A percentile compares a stretch with the other conserved stretches of the same genome.
phyloP scores from a whole-genome alignment of 2,113 vertebrate genomes.

The Antigone vipio region DNA sequence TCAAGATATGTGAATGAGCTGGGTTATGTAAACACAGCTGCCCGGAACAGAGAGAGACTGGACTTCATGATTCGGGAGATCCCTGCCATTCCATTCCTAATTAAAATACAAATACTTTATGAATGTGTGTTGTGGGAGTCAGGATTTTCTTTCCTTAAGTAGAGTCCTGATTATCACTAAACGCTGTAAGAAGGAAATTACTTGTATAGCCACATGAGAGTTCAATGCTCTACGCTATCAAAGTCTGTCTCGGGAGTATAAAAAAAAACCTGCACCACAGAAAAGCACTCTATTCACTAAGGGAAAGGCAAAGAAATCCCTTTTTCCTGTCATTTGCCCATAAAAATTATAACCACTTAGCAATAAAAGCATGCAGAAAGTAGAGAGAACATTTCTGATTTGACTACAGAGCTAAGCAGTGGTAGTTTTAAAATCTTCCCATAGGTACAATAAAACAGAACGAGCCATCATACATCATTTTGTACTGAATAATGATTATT shows the following conservation, averaged over 20 bases:
- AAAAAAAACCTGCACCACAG: neutral
- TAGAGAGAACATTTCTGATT: neutral
- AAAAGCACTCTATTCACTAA: neutral
- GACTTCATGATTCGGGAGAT: neutral
- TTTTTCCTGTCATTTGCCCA: neutral
- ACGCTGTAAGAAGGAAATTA: neutral
- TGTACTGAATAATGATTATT: neutral
- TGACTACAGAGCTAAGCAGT: neutral
- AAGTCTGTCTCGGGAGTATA: neutral
- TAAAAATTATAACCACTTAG: neutral
- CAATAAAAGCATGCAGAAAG: neutral
- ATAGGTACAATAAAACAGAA: conserved; percentile 7
- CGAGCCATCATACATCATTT: neutral
- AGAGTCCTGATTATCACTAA: neutral
- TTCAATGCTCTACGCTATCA: neutral
- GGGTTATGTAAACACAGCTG: conserved; percentile 43
- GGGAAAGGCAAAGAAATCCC: neutral
- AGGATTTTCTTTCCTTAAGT: neutral
- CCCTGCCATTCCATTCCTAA: neutral
- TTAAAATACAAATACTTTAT: neutral
- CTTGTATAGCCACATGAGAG: neutral
- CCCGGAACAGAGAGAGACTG: neutral
- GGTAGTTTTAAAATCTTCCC: neutral
- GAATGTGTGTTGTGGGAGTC: neutral
- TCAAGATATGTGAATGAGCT: neutral